Percentiles rank a stretch among this genome's conserved stretches.
phyloP scores from a whole-genome alignment of 2,797 vertebrate species.

The Molothrus ater region DNA sequence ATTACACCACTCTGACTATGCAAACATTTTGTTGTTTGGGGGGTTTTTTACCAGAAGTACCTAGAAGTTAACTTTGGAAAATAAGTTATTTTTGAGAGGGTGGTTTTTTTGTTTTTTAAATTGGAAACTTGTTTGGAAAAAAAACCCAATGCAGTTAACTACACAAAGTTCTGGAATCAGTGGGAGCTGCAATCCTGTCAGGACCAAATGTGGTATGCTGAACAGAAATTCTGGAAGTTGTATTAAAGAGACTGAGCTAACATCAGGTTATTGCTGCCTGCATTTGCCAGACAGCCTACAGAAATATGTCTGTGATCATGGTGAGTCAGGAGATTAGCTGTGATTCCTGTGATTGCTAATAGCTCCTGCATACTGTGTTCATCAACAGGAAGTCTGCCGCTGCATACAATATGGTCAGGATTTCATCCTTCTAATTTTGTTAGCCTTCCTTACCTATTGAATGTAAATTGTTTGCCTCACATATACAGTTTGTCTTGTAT shows the following conservation, averaged over 20 bases:
- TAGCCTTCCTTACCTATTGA: not conserved
- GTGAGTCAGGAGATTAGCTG: slow-evolving; percentile 25
- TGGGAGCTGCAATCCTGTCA: not conserved
- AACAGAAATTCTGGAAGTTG: not conserved
- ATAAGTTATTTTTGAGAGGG: not conserved
- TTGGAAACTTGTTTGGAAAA: not conserved
- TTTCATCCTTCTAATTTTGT: not conserved
- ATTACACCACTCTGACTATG: not conserved
- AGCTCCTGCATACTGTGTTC: slow-evolving; percentile 2
- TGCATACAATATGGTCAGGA: not conserved
- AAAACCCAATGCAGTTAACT: not conserved
- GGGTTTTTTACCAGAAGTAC: not conserved
- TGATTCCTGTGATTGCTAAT: slow-evolving; percentile 32
- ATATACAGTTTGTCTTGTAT: not conserved
- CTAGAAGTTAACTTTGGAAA: not conserved
- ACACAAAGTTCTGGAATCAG: not conserved
- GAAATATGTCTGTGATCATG: not conserved
- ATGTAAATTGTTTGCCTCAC: not conserved
- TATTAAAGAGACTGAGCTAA: not conserved
- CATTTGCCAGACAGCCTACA: not conserved
- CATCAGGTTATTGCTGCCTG: not conserved
- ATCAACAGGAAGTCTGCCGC: not conserved
- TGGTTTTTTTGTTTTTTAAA: fast-evolving
- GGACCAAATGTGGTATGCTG: not conserved
- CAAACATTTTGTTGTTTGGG: fast-evolving